phyloP scores from a whole-genome alignment of 2,797 vertebrate species.

The Columba guinea region DNA sequence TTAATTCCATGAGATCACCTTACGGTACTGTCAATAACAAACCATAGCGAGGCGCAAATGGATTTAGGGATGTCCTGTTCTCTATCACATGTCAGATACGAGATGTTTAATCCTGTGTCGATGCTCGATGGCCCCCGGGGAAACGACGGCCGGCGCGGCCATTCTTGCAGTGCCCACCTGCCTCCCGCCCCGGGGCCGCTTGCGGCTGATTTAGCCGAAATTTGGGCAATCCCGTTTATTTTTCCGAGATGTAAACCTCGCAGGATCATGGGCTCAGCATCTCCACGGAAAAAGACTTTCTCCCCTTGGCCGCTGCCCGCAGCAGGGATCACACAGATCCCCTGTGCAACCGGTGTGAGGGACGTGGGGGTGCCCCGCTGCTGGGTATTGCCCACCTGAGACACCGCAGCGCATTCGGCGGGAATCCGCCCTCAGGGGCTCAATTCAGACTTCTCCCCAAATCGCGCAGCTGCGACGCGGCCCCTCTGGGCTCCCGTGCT shows the following conservation, averaged over 20 bases:
- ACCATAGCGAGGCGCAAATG: not conserved
- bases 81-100: not conserved
- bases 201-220: not conserved
- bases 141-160: not conserved
- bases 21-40: not conserved
- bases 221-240: not conserved
- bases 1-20: conserved; percentile 7
- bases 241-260: not conserved
- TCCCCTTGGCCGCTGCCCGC: not conserved
- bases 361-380: not conserved
- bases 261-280: not conserved
- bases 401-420: not conserved
- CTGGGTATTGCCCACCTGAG: not conserved
- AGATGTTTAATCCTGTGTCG: not conserved
- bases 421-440: not conserved
- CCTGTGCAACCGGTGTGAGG: not conserved
- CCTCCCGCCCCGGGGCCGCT: not conserved
- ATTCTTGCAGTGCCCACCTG: not conserved
- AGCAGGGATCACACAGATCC: not conserved
- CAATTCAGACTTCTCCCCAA: not conserved
- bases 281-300: not conserved
- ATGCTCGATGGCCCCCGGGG: not conserved
- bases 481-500: not conserved
- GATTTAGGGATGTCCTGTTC: not conserved
- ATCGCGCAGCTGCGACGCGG: not conserved